Evolutionary conservation across 92 coral and sea anemone species (phyloP).

Genomic region (Phymanthus crucifer): DNA sequence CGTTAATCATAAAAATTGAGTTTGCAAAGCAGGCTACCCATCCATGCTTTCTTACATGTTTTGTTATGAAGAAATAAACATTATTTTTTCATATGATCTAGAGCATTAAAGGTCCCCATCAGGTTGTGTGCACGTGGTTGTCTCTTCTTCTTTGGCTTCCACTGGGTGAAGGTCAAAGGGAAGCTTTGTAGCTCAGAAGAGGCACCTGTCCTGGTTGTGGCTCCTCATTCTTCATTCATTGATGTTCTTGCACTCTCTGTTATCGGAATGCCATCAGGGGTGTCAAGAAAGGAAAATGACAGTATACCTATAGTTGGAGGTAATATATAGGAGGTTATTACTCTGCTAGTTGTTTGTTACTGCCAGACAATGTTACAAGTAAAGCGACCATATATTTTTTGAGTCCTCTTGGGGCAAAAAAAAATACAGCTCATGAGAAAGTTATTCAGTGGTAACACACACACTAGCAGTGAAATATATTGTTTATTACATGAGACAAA

Average conservation of each 20-base stretch:
- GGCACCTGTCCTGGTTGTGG: constrained; percentile 67
- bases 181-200: constrained; percentile 64
- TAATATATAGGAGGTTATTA: constrained; percentile 29
- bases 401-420: too few relatives aligned
- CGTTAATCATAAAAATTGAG: too few relatives aligned
- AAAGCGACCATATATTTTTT: too few relatives aligned
- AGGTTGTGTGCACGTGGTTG: constrained; percentile 66
- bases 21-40: too few relatives aligned
- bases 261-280: constrained; percentile 57
- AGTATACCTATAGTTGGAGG: constrained; percentile 74
- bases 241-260: constrained; percentile 70
- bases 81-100: neutral
- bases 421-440: too few relatives aligned
- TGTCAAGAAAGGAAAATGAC: constrained; percentile 75
- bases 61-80: neutral
- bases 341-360: too few relatives aligned
- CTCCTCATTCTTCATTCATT: constrained; percentile 77
- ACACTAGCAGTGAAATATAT: too few relatives aligned
- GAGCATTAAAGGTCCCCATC: constrained; percentile 57
- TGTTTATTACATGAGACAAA: too few relatives aligned
- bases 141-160: constrained; percentile 74
- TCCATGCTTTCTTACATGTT: too few relatives aligned
- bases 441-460: too few relatives aligned
- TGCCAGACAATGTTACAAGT: too few relatives aligned
- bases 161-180: constrained; percentile 82